Percentiles rank a stretch among this genome's conserved stretches.
Conservation (phyloP, 2,888 invertebrate species). For the Latheticus oryzae region DNA sequence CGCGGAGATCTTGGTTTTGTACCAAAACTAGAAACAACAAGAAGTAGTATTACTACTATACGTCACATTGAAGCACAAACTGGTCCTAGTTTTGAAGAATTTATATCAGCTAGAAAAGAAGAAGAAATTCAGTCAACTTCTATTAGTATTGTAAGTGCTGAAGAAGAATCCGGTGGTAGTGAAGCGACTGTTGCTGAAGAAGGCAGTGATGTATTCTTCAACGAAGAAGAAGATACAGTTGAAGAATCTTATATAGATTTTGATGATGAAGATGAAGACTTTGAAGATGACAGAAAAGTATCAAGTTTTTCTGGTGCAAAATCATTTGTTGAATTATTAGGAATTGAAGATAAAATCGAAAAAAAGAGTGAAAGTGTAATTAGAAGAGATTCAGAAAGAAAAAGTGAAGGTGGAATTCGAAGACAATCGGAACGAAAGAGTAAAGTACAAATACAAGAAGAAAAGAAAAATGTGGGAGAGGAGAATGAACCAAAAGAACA, state of each 20-base stretch:
- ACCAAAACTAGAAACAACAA: slow-evolving; percentile 66
- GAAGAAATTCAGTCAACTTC: slow-evolving; percentile 9
- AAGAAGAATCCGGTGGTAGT: slow-evolving; percentile 10
- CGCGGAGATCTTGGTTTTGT: slow-evolving; percentile 77
- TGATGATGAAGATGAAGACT: slow-evolving; percentile 16
- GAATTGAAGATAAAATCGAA: no score
- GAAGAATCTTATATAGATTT: slow-evolving; percentile 44
- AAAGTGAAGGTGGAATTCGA: slow-evolving; percentile 2
- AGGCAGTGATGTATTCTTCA: slow-evolving; percentile 49
- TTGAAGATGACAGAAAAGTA: slow-evolving; percentile 1
- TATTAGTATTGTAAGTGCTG: not conserved
- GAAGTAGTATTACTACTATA: slow-evolving; percentile 55
- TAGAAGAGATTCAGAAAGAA: not conserved
- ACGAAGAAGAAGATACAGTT: slow-evolving; percentile 48
- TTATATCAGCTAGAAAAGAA: slow-evolving; percentile 32
- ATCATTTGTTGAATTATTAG: no score
- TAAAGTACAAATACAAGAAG: not conserved
- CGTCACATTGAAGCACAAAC: slow-evolving; percentile 52
- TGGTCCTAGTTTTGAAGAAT: slow-evolving; percentile 51
- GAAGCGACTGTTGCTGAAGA: slow-evolving; percentile 19
- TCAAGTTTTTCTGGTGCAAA: no score
- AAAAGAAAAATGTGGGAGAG: no score
- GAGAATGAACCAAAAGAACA: no score
- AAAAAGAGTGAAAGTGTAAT: no score
- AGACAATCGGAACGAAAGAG: not conserved